phyloP scores from a whole-genome alignment of 2,113 vertebrate species.

The Sinocyclocheilus anshuiensis region DNA sequence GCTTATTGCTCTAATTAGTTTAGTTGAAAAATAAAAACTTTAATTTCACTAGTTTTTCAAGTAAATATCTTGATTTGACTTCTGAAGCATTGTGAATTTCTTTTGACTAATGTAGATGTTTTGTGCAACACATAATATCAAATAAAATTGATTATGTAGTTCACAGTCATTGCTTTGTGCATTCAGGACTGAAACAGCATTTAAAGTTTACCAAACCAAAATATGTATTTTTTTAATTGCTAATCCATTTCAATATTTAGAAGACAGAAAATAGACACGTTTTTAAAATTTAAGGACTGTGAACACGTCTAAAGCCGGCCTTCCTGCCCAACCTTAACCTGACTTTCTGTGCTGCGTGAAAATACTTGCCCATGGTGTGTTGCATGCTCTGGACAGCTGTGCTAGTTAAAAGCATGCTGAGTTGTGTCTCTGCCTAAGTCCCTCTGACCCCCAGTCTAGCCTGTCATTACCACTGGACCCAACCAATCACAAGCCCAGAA shows the following conservation, averaged over 20 bases:
- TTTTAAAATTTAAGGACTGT: conserved; percentile 18
- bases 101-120: conserved; percentile 19
- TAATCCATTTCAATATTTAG: conserved; percentile 2
- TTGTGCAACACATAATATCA: conserved; percentile 69
- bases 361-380: conserved; percentile 65
- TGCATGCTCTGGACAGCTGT: conserved; percentile 69
- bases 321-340: background rate
- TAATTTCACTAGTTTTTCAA: background rate
- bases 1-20: background rate
- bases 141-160: conserved; percentile 39
- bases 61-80: background rate
- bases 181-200: conserved; percentile 64
- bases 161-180: conserved; percentile 68
- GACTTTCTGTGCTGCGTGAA: conserved; percentile 39
- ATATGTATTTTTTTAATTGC: background rate
- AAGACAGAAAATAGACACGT: background rate
- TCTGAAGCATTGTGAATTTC: background rate
- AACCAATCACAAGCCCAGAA: conserved; percentile 64
- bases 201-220: background rate
- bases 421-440: conserved; percentile 54
- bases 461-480: conserved; percentile 57
- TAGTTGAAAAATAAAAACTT: background rate
- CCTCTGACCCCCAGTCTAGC: conserved; percentile 53
- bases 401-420: conserved; percentile 58
- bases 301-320: background rate